phyloP scores from a whole-genome alignment of 1,140 invertebrate genomes.

The Gonioctena quinquepunctata region DNA sequence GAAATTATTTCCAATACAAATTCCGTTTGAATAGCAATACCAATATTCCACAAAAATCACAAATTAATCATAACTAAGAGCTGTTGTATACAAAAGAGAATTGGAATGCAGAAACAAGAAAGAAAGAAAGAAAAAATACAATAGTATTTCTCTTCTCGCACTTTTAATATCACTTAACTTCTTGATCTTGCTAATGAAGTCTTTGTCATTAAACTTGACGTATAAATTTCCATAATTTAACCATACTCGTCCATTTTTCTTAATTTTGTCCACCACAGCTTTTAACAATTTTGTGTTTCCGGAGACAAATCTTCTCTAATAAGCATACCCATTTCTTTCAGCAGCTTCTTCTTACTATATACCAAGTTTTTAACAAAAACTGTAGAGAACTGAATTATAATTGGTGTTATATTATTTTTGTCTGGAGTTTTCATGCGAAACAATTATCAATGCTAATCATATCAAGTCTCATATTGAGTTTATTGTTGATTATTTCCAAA shows the following conservation, averaged over 20 bases:
- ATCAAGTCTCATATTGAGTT: neutral
- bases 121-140: too few relatives aligned
- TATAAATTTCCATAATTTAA: neutral
- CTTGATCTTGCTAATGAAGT: neutral
- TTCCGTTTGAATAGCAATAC: too few relatives aligned
- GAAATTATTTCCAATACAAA: too few relatives aligned
- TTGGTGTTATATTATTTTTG: neutral
- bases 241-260: neutral
- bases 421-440: neutral
- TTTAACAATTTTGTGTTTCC: neutral
- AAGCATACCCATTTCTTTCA: neutral
- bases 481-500: neutral
- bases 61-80: too few relatives aligned
- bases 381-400: neutral
- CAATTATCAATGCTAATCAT: neutral
- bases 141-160: neutral
- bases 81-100: too few relatives aligned
- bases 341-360: neutral
- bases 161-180: neutral
- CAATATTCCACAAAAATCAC: too few relatives aligned
- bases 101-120: too few relatives aligned
- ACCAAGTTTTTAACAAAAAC: neutral
- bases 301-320: neutral
- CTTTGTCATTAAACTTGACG: neutral
- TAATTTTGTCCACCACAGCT: neutral